Conservation (phyloP, 1,140 invertebrate genomes). For the Wiebesia pumilae region DNA sequence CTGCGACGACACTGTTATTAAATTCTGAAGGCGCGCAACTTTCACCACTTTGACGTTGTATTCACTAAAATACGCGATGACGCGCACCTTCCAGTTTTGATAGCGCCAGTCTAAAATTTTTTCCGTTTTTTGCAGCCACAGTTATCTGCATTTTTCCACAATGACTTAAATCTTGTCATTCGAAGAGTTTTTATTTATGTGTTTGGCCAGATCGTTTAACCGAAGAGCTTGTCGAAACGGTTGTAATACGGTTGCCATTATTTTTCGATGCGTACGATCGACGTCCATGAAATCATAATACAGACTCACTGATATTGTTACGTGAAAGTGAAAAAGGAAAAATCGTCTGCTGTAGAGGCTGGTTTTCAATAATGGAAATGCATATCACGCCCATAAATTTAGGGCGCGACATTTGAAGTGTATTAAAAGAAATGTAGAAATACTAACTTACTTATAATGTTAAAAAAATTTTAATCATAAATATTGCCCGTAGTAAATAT, state of each 20-base stretch:
- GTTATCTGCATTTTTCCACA: constrained; percentile 30
- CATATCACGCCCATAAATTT: no score
- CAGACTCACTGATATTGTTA: constrained; percentile 1
- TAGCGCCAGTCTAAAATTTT: neutral
- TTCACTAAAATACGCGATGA: neutral
- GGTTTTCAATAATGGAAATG: neutral
- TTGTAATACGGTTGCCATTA: neutral
- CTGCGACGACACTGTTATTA: neutral
- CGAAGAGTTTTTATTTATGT: neutral
- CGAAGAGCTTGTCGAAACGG: neutral
- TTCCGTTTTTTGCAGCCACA: neutral
- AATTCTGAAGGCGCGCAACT: constrained; percentile 35
- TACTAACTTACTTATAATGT: no score
- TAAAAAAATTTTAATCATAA: no score
- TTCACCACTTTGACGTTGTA: constrained; percentile 34
- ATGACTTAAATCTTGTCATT: neutral
- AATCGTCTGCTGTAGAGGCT: constrained; percentile 39
- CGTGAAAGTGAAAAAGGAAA: neutral
- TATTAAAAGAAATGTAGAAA: no score
- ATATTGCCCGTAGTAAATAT: no score
- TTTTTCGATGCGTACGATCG: neutral
- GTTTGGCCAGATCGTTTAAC: neutral
- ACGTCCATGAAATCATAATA: constrained; percentile 24
- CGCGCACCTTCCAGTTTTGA: constrained; percentile 22
- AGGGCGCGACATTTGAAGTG: neutral